Conservation (phyloP, 2,113 vertebrate genomes). For the Proteles cristata region DNA sequence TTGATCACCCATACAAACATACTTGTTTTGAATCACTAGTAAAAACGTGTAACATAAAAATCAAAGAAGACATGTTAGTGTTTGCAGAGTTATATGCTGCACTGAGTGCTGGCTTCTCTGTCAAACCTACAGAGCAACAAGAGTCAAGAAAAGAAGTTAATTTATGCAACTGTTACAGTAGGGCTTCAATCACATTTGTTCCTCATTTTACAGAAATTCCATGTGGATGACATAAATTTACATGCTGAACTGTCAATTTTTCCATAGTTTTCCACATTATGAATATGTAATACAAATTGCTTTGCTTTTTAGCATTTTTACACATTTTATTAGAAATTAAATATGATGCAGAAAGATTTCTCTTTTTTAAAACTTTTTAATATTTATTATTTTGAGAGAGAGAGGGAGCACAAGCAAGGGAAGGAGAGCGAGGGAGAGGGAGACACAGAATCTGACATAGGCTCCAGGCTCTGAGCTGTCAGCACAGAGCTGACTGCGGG, state of each 20-base stretch:
- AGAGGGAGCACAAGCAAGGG: no score
- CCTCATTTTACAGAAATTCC: slow-evolving; percentile 73
- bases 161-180: slow-evolving; percentile 69
- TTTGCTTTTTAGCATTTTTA: slow-evolving; percentile 39
- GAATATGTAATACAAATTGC: slow-evolving; percentile 64
- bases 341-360: not conserved
- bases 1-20: not conserved
- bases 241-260: slow-evolving; percentile 62
- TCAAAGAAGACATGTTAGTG: slow-evolving; percentile 31
- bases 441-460: no score
- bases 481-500: no score
- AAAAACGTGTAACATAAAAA: not conserved
- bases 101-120: slow-evolving; percentile 50
- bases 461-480: no score
- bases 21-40: not conserved
- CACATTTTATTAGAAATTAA: not conserved
- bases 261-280: slow-evolving; percentile 30
- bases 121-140: slow-evolving; percentile 52
- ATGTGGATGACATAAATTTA: slow-evolving; percentile 76
- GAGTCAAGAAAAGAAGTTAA: slow-evolving; percentile 65
- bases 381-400: no score
- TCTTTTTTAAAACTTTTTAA: not conserved
- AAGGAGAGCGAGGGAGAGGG: no score
- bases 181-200: slow-evolving; percentile 78
- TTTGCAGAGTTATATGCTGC: slow-evolving; percentile 56